Evolutionary conservation across 2,797 vertebrate species (phyloP).

Genomic region (Alauda arvensis): DNA sequence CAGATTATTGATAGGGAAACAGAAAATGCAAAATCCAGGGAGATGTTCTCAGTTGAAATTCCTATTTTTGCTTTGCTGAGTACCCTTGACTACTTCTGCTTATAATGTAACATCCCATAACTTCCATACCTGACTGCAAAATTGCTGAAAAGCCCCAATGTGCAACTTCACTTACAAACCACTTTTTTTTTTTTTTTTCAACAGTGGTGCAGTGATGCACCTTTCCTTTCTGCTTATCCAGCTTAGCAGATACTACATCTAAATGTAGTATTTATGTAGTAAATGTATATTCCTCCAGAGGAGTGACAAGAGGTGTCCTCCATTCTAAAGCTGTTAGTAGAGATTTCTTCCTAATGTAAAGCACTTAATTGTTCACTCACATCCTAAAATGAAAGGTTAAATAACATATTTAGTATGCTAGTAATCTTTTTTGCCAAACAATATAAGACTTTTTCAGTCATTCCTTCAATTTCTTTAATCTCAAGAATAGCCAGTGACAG

Average conservation of each 20-base stretch:
- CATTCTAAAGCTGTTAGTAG: not conserved
- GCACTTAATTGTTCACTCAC: not conserved
- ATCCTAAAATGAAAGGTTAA: not conserved
- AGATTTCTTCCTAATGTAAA: not conserved
- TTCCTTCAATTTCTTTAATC: not conserved
- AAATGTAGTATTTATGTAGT: no score
- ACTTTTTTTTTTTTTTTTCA: not conserved
- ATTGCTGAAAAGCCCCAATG: not conserved
- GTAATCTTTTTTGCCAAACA: not conserved
- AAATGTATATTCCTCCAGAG: not conserved
- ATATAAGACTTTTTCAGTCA: not conserved
- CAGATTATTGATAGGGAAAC: conserved; percentile 4
- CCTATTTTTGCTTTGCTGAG: not conserved
- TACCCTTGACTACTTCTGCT: not conserved
- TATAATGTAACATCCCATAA: not conserved
- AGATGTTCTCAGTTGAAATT: not conserved
- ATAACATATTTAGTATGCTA: not conserved
- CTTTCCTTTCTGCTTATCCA: not conserved
- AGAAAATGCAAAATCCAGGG: not conserved
- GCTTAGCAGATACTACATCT: no score
- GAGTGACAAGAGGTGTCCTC: not conserved
- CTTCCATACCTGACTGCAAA: not conserved
- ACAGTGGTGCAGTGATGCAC: not conserved
- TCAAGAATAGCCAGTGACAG: not conserved
- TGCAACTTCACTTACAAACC: not conserved